These are phyloP conservation scores for Petrosia ficiformis DNA, from an alignment of 37 sponge, comb jelly and placozoan species.

Conservation along the genomic window DNA sequence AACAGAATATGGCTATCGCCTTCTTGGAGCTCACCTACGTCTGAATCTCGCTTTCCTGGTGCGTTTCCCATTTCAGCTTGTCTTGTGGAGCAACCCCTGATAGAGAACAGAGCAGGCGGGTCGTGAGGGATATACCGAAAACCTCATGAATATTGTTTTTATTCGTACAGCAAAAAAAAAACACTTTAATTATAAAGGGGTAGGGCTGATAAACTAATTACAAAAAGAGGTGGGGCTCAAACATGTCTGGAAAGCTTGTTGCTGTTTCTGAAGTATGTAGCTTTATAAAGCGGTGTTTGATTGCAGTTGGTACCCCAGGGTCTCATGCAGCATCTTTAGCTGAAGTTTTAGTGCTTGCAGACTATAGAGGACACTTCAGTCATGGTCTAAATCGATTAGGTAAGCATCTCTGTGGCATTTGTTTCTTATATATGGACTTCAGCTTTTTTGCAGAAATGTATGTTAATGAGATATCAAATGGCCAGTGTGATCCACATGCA, in stretches of 20 bases:
- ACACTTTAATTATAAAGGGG: no score
- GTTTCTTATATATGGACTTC: neutral
- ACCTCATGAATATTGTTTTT: no score
- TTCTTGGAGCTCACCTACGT: constrained; percentile 7
- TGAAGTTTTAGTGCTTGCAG: constrained; percentile 73
- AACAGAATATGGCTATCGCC: no score
- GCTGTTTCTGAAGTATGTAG: constrained; percentile 31
- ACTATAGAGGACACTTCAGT: constrained; percentile 90
- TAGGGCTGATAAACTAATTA: neutral
- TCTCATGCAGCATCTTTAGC: constrained; percentile 64
- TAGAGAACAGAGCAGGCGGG: no score
- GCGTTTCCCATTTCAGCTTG: constrained; percentile 32
- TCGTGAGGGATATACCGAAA: no score
- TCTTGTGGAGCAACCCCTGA: no score
- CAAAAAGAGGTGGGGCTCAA: no score
- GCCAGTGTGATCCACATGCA: constrained; percentile 56
- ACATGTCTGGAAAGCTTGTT: constrained; percentile 27
- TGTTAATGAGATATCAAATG: neutral
- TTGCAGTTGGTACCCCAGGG: constrained; percentile 30
- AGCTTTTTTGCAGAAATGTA: constrained; percentile 3
- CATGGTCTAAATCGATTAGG: constrained; percentile 92
- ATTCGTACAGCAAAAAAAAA: no score
- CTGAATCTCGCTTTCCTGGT: constrained; percentile 14
- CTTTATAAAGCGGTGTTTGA: constrained; percentile 62
- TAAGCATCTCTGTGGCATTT: constrained; percentile 7